These are phyloP conservation scores for Rhaphigaster nebulosa DNA, from an alignment of 2,888 invertebrate species.

Conservation along the genomic window DNA sequence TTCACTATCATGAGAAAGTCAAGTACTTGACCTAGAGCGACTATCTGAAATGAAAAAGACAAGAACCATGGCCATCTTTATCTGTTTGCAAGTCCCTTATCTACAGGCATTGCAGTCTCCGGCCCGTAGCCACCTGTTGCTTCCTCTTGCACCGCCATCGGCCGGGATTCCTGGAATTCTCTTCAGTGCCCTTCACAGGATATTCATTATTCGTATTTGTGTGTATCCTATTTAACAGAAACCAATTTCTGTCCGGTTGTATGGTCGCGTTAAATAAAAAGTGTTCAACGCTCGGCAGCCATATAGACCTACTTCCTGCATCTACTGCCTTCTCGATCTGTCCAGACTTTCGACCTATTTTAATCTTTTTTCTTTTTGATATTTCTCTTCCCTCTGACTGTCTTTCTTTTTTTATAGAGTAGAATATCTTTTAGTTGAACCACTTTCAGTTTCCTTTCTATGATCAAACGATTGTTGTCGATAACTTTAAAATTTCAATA, in stretches of 20 bases:
- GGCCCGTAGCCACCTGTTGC: background rate
- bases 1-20: background rate
- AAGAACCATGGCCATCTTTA: background rate
- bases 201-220: background rate
- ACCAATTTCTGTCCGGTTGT: background rate
- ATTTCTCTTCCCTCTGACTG: background rate
- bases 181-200: no score
- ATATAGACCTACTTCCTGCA: conserved; percentile 40
- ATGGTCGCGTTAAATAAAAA: background rate
- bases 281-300: background rate
- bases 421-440: background rate
- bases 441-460: conserved; percentile 13
- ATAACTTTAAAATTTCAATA: background rate
- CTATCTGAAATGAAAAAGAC: background rate
- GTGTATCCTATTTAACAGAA: background rate
- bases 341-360: conserved; percentile 26
- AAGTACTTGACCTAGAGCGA: background rate
- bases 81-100: background rate
- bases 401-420: background rate
- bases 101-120: conserved; percentile 19
- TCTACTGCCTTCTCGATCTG: conserved; percentile 2
- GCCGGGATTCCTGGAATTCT: background rate
- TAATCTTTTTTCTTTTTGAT: background rate
- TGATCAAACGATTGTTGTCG: background rate
- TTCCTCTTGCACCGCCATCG: background rate